Percentiles rank a stretch among this genome's conserved stretches.
Evolutionary conservation across 2,888 invertebrate genomes (phyloP).

Genomic region (Rhagonycha lutea): DNA sequence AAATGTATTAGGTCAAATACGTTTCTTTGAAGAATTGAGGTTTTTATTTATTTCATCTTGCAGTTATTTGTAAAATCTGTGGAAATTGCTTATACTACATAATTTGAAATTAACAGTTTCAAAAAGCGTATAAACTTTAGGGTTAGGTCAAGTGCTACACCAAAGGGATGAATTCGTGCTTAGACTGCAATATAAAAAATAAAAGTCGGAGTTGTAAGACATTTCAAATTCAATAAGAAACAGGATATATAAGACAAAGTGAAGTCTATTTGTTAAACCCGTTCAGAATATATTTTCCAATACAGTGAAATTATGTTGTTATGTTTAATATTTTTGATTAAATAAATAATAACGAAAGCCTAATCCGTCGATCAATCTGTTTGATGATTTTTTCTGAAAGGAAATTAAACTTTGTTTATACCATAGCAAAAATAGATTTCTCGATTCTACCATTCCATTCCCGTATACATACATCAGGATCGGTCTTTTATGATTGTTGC

Average conservation of each 20-base stretch:
- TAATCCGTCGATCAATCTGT: too few species aligned
- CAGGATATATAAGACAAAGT: slow-evolving; percentile 13
- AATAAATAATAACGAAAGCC: not conserved
- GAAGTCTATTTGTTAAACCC: slow-evolving; percentile 6
- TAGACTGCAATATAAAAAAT: slow-evolving; percentile 1
- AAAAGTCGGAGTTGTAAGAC: not conserved
- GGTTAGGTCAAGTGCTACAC: not conserved
- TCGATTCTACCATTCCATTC: too few species aligned
- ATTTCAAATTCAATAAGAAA: slow-evolving; percentile 14
- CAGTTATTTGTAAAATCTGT: not conserved
- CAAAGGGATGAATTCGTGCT: not conserved
- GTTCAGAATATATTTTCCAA: slow-evolving; percentile 1
- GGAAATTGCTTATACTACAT: not conserved
- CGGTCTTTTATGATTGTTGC: too few species aligned
- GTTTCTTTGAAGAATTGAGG: not conserved
- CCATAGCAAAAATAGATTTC: too few species aligned
- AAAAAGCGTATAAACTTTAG: not conserved
- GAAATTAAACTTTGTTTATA: too few species aligned
- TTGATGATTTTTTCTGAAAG: too few species aligned
- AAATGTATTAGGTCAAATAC: not conserved
- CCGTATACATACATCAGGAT: too few species aligned
- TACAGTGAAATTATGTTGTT: not conserved
- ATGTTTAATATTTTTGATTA: not conserved
- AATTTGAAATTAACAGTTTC: not conserved
- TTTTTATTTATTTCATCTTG: not conserved